These are phyloP conservation scores for Hippocampus guttulatus DNA, from an alignment of 2,113 vertebrate genomes.

Conservation along the genomic window DNA sequence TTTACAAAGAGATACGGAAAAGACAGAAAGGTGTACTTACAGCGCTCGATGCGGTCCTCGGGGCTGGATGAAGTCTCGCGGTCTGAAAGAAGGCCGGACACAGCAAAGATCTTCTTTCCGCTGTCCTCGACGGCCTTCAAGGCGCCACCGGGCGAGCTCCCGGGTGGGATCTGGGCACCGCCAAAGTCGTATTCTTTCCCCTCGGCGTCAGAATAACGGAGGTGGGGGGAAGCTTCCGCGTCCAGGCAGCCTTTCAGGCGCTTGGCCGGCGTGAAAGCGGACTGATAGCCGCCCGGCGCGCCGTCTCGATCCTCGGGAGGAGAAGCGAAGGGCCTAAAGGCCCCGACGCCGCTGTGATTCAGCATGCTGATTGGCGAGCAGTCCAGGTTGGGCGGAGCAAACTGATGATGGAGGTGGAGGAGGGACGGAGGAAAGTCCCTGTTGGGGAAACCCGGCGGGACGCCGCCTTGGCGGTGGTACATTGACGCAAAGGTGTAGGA, in stretches of 20 bases:
- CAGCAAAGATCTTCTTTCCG: constrained; percentile 97
- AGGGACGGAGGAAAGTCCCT: constrained; percentile 97
- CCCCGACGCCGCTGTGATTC: constrained; percentile 95
- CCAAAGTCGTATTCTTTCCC: constrained; percentile 99
- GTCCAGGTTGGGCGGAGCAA: constrained; percentile 96
- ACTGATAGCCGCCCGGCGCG: constrained; percentile 90
- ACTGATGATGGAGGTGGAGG: constrained; percentile 97
- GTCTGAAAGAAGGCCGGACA: constrained; percentile 98
- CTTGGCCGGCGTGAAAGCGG: constrained; percentile 96
- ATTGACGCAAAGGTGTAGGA: constrained; percentile 98
- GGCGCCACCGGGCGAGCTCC: constrained; percentile 86
- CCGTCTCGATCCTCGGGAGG: constrained; percentile 89
- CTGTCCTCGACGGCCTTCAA: constrained; percentile 92
- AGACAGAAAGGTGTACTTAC: constrained; percentile 78
- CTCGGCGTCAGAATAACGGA: constrained; percentile 97
- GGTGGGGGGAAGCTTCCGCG: constrained; percentile 90
- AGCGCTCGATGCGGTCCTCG: constrained; percentile 95
- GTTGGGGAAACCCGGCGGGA: constrained; percentile 91
- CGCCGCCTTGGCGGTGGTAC: constrained; percentile 96
- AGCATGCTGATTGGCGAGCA: constrained; percentile 98
- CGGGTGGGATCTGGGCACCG: constrained; percentile 84
- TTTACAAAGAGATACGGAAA: constrained; percentile 12
- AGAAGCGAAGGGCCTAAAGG: constrained; percentile 96
- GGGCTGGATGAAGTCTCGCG: constrained; percentile 97
- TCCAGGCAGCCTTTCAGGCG: constrained; percentile 97